Evolutionary conservation across 2,113 vertebrate species (phyloP).

Genomic region (Mirza zaza): DNA sequence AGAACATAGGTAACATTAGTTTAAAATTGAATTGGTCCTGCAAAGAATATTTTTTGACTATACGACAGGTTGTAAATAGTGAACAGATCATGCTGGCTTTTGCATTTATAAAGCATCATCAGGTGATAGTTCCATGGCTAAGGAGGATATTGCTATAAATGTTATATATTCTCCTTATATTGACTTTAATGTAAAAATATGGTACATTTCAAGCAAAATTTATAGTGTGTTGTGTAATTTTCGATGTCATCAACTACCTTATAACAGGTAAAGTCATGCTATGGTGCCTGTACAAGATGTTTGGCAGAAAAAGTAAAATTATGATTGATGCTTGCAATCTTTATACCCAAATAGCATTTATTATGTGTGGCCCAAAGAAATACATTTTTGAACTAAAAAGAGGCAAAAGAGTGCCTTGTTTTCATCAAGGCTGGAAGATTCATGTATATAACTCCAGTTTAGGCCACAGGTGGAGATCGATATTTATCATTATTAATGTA

Average conservation of each 20-base stretch:
- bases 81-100: not conserved
- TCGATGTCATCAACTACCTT: not conserved
- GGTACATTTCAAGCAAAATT: not conserved
- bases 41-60: not conserved
- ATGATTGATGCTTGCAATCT: not conserved
- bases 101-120: not conserved
- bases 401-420: not conserved
- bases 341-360: constrained; percentile 7
- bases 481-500: not conserved
- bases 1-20: not conserved
- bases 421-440: not conserved
- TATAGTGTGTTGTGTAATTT: not conserved
- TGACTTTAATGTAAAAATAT: constrained; percentile 1
- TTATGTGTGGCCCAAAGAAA: not conserved
- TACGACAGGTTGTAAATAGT: not conserved
- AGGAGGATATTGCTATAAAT: not conserved
- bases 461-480: not conserved
- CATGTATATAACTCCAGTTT: not conserved
- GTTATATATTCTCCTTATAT: not conserved
- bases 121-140: not conserved
- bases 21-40: not conserved
- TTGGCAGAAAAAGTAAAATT: constrained; percentile 25
- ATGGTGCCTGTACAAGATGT: not conserved
- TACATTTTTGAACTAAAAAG: not conserved
- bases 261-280: not conserved